phyloP scores from a whole-genome alignment of 1,140 invertebrate species.

The Nasonia vitripennis region DNA sequence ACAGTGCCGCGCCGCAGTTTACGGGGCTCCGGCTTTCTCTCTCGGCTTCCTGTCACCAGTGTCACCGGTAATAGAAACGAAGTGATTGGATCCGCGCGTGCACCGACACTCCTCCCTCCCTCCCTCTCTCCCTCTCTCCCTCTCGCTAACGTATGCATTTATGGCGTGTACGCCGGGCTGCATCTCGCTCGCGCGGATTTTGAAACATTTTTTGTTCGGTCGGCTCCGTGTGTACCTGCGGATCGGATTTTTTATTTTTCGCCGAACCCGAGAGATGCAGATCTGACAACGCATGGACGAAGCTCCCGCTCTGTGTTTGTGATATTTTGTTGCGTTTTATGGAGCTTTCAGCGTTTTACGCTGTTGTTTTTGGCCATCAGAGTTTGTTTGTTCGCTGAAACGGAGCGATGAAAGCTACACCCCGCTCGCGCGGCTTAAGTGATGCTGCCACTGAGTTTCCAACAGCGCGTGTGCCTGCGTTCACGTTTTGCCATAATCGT shows the following conservation, averaged over 20 bases:
- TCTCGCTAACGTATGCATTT: background rate
- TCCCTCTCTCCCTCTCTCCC: no score
- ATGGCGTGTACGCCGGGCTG: no score
- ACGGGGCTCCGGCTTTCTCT: slow-evolving; percentile 18
- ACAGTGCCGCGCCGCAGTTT: slow-evolving; percentile 21
- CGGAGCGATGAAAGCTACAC: background rate
- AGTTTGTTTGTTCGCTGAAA: slow-evolving; percentile 16
- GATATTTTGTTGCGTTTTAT: slow-evolving; percentile 7
- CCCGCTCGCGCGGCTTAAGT: background rate
- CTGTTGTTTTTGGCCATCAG: slow-evolving; percentile 8
- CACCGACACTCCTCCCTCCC: background rate
- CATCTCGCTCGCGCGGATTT: background rate
- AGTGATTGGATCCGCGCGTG: slow-evolving; percentile 65
- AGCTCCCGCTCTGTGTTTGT: background rate
- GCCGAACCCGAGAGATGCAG: background rate
- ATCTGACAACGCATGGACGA: background rate
- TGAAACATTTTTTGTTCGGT: slow-evolving; percentile 24
- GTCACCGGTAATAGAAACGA: slow-evolving; percentile 64
- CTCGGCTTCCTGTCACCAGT: slow-evolving; percentile 61
- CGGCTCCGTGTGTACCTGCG: background rate
- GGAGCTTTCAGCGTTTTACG: background rate
- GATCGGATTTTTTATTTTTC: slow-evolving; percentile 1
- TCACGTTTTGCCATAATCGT: no score
- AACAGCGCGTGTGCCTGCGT: no score
- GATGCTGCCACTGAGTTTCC: background rate